Conservation (phyloP, 1,140 invertebrate genomes). For the Mamestra configurata region DNA sequence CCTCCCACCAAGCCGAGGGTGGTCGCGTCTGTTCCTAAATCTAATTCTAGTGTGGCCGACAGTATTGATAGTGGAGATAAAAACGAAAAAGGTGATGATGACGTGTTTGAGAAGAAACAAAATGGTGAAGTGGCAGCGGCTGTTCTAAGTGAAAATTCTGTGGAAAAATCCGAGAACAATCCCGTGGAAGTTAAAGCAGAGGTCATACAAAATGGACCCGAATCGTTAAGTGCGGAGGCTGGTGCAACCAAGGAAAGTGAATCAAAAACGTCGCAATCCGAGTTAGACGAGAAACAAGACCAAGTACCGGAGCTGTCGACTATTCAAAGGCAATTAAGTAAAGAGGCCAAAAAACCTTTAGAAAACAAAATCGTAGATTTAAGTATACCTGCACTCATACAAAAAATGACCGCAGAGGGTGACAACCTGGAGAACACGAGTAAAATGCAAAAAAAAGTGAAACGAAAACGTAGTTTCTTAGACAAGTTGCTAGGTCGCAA, state of each 20-base stretch:
- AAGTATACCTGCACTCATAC: slow-evolving; percentile 80
- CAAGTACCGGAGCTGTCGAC: slow-evolving; percentile 75
- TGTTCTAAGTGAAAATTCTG: slow-evolving; percentile 38
- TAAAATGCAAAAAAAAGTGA: slow-evolving; percentile 76
- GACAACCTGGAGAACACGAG: slow-evolving; percentile 73
- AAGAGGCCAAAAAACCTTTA: slow-evolving; percentile 69
- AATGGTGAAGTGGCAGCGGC: slow-evolving; percentile 32
- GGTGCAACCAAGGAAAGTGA: slow-evolving; percentile 59
- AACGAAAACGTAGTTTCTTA: slow-evolving; percentile 83
- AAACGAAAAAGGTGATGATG: slow-evolving; percentile 70
- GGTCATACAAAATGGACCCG: slow-evolving; percentile 70
- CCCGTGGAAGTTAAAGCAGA: slow-evolving; percentile 61
- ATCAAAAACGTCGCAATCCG: slow-evolving; percentile 70
- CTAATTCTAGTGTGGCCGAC: slow-evolving; percentile 74
- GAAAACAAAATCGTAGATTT: slow-evolving; percentile 70
- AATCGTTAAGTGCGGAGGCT: slow-evolving; percentile 35
- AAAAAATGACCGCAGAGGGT: slow-evolving; percentile 79
- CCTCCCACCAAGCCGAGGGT: slow-evolving; percentile 81
- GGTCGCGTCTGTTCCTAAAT: slow-evolving; percentile 82
- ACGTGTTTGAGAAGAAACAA: slow-evolving; percentile 77
- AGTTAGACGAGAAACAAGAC: slow-evolving; percentile 80
- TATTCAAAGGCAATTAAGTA: slow-evolving; percentile 74
- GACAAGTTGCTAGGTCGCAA: slow-evolving; percentile 83
- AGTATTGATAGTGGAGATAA: slow-evolving; percentile 68
- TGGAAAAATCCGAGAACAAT: slow-evolving; percentile 52